These are phyloP conservation scores for Heliothis subflexa DNA, from an alignment of 1,140 invertebrate genomes.

Conservation along the genomic window DNA sequence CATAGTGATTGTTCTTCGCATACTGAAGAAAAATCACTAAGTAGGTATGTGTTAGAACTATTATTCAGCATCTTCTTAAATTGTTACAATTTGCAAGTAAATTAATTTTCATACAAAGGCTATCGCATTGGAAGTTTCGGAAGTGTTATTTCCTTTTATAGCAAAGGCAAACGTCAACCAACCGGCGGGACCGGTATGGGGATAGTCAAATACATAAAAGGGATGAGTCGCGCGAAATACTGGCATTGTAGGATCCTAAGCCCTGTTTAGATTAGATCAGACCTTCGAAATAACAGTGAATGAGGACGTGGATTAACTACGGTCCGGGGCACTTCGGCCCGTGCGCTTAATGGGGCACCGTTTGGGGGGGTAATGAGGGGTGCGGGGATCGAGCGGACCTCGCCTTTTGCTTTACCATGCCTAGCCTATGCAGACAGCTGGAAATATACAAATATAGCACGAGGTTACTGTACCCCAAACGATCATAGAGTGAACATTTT, in stretches of 20 bases:
- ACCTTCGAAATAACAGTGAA: conserved; percentile 86
- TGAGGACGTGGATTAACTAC: conserved; percentile 86
- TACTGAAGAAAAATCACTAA: not conserved
- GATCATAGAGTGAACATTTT: no score
- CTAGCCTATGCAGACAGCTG: conserved; percentile 1
- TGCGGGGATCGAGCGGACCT: conserved; percentile 60
- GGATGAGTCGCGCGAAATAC: conserved; percentile 82
- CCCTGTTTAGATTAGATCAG: conserved; percentile 86
- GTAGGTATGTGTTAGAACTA: not conserved
- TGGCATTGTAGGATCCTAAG: conserved; percentile 83
- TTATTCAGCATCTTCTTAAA: conserved; percentile 3
- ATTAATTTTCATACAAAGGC: conserved; percentile 73
- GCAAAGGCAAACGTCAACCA: conserved; percentile 77
- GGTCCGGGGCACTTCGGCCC: conserved; percentile 83
- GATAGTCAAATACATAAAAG: conserved; percentile 84
- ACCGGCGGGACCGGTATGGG: conserved; percentile 70
- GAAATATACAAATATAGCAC: not conserved
- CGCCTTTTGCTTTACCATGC: conserved; percentile 27
- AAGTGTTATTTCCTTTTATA: conserved; percentile 83
- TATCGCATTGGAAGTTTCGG: conserved; percentile 76
- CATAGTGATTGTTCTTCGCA: conserved; percentile 19
- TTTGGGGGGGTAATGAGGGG: conserved; percentile 81
- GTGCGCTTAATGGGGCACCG: conserved; percentile 83
- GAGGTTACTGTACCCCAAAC: no score
- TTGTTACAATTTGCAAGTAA: conserved; percentile 54